Conservation (phyloP, 2,797 vertebrate species). For the Platyrinchus mystaceus region DNA sequence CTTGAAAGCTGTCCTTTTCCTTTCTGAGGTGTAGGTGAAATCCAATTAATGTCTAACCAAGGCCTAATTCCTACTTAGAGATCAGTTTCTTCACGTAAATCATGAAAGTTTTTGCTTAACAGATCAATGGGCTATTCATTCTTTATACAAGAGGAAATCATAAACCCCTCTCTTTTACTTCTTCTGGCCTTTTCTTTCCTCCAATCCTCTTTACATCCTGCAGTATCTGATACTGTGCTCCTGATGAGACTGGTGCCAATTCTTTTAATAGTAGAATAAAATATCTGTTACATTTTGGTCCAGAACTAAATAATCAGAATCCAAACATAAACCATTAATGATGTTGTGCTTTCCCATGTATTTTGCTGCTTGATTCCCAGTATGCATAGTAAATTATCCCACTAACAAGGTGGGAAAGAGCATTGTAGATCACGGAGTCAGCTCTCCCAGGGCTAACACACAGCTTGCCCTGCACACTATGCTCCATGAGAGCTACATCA, state of each 20-base stretch:
- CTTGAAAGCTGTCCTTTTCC: not conserved
- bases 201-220: not conserved
- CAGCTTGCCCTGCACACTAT: not conserved
- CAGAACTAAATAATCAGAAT: not conserved
- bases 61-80: not conserved
- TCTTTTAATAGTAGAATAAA: not conserved
- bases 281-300: not conserved
- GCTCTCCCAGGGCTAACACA: not conserved
- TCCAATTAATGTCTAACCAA: not conserved
- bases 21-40: not conserved
- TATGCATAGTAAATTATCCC: not conserved
- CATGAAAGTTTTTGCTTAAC: not conserved
- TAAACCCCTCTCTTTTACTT: not conserved
- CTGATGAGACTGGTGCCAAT: accelerated
- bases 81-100: not conserved
- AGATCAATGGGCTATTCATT: not conserved
- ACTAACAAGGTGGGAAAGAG: not conserved
- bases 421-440: not conserved
- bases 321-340: not conserved
- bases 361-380: not conserved
- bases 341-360: not conserved
- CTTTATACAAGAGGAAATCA: not conserved
- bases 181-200: not conserved
- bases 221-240: not conserved
- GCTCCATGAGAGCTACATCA: accelerated